Evolutionary conservation across 2,888 invertebrate genomes (phyloP).

Genomic region (Spilosoma lubricipeda): DNA sequence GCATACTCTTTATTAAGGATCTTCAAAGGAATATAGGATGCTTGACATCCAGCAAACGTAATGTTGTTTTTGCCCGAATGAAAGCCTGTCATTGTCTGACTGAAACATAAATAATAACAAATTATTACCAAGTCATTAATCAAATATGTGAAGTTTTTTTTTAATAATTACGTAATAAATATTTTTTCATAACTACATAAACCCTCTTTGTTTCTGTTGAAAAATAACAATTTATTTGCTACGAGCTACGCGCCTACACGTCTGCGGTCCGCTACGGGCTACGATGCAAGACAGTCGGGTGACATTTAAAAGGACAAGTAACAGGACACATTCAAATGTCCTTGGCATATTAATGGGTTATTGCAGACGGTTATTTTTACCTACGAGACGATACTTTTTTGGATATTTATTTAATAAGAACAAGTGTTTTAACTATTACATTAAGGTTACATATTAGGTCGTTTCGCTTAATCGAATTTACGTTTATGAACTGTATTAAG

Average conservation of each 20-base stretch:
- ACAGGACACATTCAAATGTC: constrained; percentile 47
- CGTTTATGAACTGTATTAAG: no score
- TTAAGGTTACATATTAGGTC: no score
- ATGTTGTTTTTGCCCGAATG: neutral
- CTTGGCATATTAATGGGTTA: constrained; percentile 44
- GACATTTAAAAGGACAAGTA: constrained; percentile 42
- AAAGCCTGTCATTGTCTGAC: neutral
- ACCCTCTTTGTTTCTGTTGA: neutral
- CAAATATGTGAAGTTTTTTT: no score
- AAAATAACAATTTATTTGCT: neutral
- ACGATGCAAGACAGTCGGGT: constrained; percentile 35
- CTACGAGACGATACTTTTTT: neutral
- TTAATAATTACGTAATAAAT: neutral
- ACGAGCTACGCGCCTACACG: constrained; percentile 50
- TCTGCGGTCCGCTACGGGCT: constrained; percentile 42
- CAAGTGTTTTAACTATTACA: neutral
- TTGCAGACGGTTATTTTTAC: constrained; percentile 33
- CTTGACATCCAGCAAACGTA: neutral
- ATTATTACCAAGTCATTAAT: no score
- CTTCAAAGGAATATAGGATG: neutral
- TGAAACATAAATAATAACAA: no score
- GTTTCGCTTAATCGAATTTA: neutral
- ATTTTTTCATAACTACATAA: neutral
- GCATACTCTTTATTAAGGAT: no score
- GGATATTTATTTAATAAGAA: neutral